phyloP scores from a whole-genome alignment of 2,888 invertebrate genomes.

The Anoncus sp. region DNA sequence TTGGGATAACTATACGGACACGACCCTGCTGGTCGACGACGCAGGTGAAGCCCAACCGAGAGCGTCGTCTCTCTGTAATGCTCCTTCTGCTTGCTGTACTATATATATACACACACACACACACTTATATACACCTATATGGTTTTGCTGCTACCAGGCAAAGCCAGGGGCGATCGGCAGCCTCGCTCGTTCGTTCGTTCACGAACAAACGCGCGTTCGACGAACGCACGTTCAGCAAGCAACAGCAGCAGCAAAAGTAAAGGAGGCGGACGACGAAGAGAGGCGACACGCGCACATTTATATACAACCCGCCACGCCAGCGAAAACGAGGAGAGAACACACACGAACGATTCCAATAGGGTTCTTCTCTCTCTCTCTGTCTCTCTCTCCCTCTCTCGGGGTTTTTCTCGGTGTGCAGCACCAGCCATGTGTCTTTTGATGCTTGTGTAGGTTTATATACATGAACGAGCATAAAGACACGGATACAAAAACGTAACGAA shows the following conservation, averaged over 20 bases:
- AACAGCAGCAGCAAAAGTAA: constrained; percentile 38
- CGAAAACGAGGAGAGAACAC: constrained; percentile 52
- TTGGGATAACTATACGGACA: constrained; percentile 30
- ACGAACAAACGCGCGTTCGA: constrained; percentile 56
- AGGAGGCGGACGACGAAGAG: constrained; percentile 55
- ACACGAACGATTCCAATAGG: constrained; percentile 46
- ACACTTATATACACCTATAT: background rate
- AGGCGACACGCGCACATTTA: constrained; percentile 59
- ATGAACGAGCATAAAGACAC: constrained; percentile 14
- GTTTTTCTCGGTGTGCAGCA: constrained; percentile 13
- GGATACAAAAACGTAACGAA: constrained; percentile 33
- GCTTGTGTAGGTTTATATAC: background rate
- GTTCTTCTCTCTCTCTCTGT: constrained; percentile 34
- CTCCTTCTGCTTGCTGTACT: constrained; percentile 42
- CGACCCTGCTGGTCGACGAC: constrained; percentile 50
- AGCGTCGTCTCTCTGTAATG: constrained; percentile 48
- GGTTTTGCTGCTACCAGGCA: constrained; percentile 44
- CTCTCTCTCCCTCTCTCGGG: constrained; percentile 14
- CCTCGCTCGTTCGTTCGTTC: constrained; percentile 44
- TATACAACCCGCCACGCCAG: constrained; percentile 49
- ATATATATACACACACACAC: background rate
- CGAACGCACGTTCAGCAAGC: constrained; percentile 62
- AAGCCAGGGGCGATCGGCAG: constrained; percentile 56
- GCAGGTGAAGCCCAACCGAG: constrained; percentile 60
- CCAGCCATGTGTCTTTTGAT: constrained; percentile 23